phyloP scores from a whole-genome alignment of 2,888 invertebrate genomes.

The Apomyelois bistriatella region DNA sequence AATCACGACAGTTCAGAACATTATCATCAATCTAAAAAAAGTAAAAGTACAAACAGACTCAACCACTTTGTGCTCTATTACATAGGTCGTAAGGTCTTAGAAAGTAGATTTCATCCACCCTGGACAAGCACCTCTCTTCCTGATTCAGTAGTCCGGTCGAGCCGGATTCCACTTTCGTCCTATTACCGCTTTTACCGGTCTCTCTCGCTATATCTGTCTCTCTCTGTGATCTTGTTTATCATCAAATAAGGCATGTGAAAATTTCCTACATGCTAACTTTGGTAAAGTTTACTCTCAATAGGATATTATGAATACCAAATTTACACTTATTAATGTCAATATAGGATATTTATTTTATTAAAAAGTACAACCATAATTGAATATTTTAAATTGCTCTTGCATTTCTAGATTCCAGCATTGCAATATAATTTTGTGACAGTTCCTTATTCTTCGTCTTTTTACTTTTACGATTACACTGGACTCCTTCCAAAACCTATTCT shows the following conservation, averaged over 20 bases:
- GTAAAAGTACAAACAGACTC: neutral
- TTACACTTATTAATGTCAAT: too few species aligned
- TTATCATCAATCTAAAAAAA: neutral
- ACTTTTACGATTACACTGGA: too few species aligned
- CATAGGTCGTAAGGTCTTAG: constrained; percentile 11
- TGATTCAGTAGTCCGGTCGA: constrained; percentile 18
- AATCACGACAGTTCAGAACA: neutral
- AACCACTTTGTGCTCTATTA: neutral
- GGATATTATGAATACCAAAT: too few species aligned
- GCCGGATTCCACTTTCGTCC: constrained; percentile 24
- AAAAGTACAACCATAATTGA: too few species aligned
- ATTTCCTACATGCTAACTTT: too few species aligned
- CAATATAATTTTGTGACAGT: too few species aligned
- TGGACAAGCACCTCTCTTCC: constrained; percentile 18
- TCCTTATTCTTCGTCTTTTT: too few species aligned
- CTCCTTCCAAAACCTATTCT: too few species aligned
- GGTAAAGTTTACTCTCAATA: too few species aligned
- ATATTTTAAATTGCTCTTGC: too few species aligned
- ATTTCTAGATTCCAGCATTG: too few species aligned
- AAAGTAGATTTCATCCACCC: constrained; percentile 21
- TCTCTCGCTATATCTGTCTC: constrained; percentile 6
- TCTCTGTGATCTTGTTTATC: constrained; percentile 4
- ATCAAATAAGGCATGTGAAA: neutral
- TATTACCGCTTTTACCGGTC: constrained; percentile 22
- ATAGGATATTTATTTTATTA: too few species aligned